Percentiles rank a stretch among this genome's conserved stretches.
Conservation (phyloP, 2,113 vertebrate species). For the Bombycilla garrulus region DNA sequence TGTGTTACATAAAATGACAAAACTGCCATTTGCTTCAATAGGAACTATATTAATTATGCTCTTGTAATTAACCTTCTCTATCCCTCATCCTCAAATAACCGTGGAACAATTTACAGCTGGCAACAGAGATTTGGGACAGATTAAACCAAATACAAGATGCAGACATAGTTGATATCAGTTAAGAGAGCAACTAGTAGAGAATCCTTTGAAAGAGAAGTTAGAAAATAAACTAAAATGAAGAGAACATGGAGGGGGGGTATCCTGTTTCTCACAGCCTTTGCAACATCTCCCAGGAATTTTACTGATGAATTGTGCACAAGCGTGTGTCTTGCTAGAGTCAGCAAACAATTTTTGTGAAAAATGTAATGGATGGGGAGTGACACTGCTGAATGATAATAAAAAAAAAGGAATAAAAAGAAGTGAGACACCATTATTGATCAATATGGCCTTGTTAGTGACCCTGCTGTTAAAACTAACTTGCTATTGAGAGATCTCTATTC, state of each 20-base stretch:
- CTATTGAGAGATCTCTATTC: neutral
- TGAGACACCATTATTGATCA: neutral
- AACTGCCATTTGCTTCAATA: neutral
- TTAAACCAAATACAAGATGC: neutral
- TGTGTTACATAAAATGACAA: slow-evolving; percentile 25
- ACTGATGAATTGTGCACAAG: neutral
- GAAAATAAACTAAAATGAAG: neutral
- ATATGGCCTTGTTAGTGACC: neutral
- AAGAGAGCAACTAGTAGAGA: neutral
- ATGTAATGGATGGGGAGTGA: neutral
- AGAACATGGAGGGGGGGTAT: neutral
- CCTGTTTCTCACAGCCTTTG: neutral
- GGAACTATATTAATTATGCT: neutral
- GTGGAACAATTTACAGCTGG: neutral
- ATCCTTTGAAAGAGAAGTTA: neutral
- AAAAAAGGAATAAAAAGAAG: neutral
- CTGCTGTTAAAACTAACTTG: neutral
- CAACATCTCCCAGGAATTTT: neutral
- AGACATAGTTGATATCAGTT: neutral
- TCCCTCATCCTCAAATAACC: neutral
- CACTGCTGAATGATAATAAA: neutral
- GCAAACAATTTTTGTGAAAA: slow-evolving; percentile 7
- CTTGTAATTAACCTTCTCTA: slow-evolving; percentile 18
- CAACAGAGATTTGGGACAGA: neutral
- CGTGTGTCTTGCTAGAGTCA: neutral